phyloP scores from a whole-genome alignment of 2,888 invertebrate genomes.

The Spodoptera picta region DNA sequence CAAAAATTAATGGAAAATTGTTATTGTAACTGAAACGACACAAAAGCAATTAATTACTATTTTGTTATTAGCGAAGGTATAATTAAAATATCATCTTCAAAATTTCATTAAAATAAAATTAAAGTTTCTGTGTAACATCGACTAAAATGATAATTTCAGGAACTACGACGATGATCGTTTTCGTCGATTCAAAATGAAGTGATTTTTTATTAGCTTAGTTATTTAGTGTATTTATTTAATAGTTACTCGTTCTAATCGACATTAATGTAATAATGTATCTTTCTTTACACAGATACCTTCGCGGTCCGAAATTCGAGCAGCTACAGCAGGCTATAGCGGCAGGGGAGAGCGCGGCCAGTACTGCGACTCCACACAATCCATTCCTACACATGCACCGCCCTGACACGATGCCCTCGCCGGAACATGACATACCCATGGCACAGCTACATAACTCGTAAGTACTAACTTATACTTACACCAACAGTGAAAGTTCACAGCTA shows the following conservation, averaged over 20 bases:
- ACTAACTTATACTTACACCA: background rate
- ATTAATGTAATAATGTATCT: background rate
- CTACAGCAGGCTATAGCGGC: constrained; percentile 95
- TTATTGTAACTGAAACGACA: background rate
- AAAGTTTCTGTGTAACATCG: too few species aligned
- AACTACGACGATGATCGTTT: too few species aligned
- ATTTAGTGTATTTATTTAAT: too few species aligned
- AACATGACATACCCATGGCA: constrained; percentile 80
- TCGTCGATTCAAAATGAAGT: too few species aligned
- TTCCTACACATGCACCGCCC: constrained; percentile 88
- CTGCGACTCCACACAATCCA: constrained; percentile 88
- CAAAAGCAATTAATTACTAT: too few species aligned
- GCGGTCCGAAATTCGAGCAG: constrained; percentile 96
- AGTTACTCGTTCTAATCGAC: too few species aligned
- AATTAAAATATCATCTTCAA: too few species aligned
- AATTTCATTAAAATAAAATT: too few species aligned
- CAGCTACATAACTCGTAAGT: constrained; percentile 72
- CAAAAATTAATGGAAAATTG: background rate
- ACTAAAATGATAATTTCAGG: too few species aligned
- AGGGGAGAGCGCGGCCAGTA: constrained; percentile 91
- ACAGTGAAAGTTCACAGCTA: too few species aligned
- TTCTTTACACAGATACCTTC: constrained; percentile 89
- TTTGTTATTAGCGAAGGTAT: too few species aligned
- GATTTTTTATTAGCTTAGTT: too few species aligned
- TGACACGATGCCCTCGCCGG: constrained; percentile 66